Conservation (phyloP, 2,113 vertebrate species). For the Lutjanus erythropterus region DNA sequence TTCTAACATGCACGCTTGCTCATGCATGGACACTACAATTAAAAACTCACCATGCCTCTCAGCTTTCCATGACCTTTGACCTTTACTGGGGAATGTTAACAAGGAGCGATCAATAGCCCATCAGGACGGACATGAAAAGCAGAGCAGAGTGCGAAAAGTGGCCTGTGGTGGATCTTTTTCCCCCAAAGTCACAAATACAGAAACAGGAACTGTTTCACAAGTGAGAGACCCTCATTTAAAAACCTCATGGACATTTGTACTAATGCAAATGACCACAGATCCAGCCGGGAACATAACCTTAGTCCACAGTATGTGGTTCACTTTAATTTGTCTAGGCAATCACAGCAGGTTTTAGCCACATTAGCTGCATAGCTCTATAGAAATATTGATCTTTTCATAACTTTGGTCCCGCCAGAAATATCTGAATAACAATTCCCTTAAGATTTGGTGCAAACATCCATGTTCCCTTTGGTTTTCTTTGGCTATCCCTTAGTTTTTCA, state of each 20-base stretch:
- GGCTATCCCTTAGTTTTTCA: background rate
- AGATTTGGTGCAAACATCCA: background rate
- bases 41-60: constrained; percentile 12
- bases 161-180: background rate
- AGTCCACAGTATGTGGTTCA: background rate
- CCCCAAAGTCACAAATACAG: background rate
- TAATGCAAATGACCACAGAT: background rate
- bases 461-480: background rate
- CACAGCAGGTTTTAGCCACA: background rate
- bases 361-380: background rate
- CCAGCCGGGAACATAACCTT: background rate
- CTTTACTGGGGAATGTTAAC: constrained; percentile 11
- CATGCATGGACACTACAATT: background rate
- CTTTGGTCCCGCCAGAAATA: background rate
- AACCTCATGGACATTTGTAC: background rate
- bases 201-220: background rate
- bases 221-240: background rate
- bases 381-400: background rate
- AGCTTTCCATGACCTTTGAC: constrained; percentile 25
- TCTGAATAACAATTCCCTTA: background rate
- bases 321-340: background rate
- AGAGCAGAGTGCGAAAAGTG: background rate
- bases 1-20: background rate
- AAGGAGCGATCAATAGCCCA: background rate
- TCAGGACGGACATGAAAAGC: background rate